Evolutionary conservation across 2,888 invertebrate species (phyloP).

Genomic region (Ectemnius cavifrons): DNA sequence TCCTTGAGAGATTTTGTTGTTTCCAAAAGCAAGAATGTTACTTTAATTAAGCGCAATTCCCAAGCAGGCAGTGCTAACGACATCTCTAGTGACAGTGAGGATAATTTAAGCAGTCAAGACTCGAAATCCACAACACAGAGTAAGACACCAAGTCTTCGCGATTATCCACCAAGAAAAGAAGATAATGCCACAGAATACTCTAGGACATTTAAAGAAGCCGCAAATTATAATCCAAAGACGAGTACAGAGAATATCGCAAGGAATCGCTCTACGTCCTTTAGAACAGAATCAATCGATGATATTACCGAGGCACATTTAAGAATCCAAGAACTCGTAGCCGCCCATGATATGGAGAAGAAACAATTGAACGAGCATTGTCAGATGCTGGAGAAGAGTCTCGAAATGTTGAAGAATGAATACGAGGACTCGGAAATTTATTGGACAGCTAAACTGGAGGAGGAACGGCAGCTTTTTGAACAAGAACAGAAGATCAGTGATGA

Average conservation of each 20-base stretch:
- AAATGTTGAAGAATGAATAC: conserved; percentile 87
- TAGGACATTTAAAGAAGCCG: conserved; percentile 43
- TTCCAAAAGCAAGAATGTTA: conserved; percentile 46
- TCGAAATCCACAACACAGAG: conserved; percentile 55
- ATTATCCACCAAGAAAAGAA: conserved; percentile 73
- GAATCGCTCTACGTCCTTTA: conserved; percentile 21
- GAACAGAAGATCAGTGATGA: conserved; percentile 88
- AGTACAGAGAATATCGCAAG: conserved; percentile 23
- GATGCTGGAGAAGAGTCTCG: conserved; percentile 86
- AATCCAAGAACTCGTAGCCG: conserved; percentile 74
- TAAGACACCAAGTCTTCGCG: conserved; percentile 67
- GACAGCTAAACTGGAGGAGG: conserved; percentile 88
- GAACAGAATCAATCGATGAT: conserved; percentile 31
- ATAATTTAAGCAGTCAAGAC: conserved; percentile 61
- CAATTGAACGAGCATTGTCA: conserved; percentile 79
- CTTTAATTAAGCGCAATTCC: conserved; percentile 30
- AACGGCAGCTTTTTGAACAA: conserved; percentile 86
- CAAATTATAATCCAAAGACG: conserved; percentile 15
- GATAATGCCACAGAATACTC: conserved; percentile 48
- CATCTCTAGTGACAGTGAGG: conserved; percentile 48
- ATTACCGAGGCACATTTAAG: conserved; percentile 20
- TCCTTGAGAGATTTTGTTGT: conserved; percentile 56
- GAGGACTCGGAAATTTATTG: conserved; percentile 94
- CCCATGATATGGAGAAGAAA: conserved; percentile 73
- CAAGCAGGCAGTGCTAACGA: conserved; percentile 29